Evolutionary conservation across 2,797 vertebrate genomes (phyloP), one percentile per base, ranked within the genome.

Genomic region (Crenuchus spilurus): DNA sequence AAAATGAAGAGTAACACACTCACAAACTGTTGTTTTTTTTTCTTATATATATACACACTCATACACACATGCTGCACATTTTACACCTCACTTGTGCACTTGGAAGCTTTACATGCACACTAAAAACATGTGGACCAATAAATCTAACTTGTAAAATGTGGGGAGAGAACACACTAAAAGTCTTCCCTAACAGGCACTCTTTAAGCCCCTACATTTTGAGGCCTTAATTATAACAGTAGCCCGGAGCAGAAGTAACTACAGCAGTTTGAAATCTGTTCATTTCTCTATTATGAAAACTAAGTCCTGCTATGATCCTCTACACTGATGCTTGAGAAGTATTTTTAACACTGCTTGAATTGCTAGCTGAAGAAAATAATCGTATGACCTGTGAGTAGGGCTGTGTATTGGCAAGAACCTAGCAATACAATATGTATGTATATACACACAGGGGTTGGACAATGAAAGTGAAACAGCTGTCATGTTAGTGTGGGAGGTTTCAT

Each of bases 101-200:
- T 65, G 48, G 8, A n/a, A 33, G 26, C 26, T 49, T 14, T 26
- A 16, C 39, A 14, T 18, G n/a, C n/a, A 20, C 39, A 46, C 18
- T 6, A 42, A 46, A 65, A 49, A 49, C 39, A 41, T 31, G 16
- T 33, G 22, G 16, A 57, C 65, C 60, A 31, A 61, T 58, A 70
- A 80, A 70, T 62, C 49, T n/a, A 61, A 58, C 44, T 70, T 18
- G 11, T 80, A 73, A 70, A 74, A 31, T 61, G 70, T 57, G 20
- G 11, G 54, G 55, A 64, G 65, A 66, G 65, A 74, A 54, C 22
- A 42, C 52, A 69, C 48, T 70, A 70, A 75, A 75, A 57, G 55
- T 52, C 22, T 30, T 70, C 1, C 22, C 22, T 64, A n/a, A 9
- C 16, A 64, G 58, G 67, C 51, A 9, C 42, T 46, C 64, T 4